phyloP scores from a whole-genome alignment of 2,797 vertebrate species.

The Nyctalus aviator region DNA sequence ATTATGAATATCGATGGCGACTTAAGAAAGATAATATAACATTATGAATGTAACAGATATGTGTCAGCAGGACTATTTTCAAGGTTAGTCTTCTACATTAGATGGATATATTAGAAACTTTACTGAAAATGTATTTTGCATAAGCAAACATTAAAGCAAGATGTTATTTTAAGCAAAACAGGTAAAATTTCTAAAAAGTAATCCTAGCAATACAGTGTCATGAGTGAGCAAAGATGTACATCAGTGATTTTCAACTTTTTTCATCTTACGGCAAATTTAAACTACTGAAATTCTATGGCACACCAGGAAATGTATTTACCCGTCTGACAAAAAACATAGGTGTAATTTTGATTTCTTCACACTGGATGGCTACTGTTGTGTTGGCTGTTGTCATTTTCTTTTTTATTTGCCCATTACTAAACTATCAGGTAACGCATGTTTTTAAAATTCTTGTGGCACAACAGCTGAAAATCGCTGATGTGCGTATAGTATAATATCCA shows the following conservation, averaged over 20 bases:
- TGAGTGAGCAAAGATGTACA: neutral
- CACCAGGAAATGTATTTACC: neutral
- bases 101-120: neutral
- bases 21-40: neutral
- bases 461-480: neutral
- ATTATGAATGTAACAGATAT: neutral
- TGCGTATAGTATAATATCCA: neutral
- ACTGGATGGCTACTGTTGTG: neutral
- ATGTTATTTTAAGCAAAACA: constrained; percentile 38
- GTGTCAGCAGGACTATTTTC: neutral
- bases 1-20: neutral
- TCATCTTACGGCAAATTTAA: neutral
- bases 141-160: constrained; percentile 33
- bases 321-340: neutral
- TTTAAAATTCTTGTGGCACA: neutral
- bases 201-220: neutral
- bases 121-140: constrained; percentile 43
- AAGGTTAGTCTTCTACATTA: constrained; percentile 25
- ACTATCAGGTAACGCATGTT: neutral
- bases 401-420: neutral
- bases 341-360: neutral
- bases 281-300: neutral
- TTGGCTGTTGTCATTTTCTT: neutral
- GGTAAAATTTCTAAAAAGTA: constrained; percentile 28
- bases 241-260: neutral